Evolutionary conservation across 2,113 vertebrate genomes (phyloP).

Genomic region (Bubo bubo): DNA sequence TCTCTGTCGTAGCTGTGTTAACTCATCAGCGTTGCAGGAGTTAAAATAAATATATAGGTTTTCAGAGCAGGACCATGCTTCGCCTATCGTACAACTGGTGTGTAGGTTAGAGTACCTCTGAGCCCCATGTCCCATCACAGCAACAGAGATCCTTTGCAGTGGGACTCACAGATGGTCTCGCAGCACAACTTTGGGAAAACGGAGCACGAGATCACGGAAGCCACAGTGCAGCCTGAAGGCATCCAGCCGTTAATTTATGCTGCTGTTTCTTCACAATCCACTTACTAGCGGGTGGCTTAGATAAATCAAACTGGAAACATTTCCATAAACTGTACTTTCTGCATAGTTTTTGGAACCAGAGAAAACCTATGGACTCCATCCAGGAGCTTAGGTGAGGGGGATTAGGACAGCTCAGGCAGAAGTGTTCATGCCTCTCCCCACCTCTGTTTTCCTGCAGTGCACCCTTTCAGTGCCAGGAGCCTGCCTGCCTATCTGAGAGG

Average conservation of each 20-base stretch:
- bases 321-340: not conserved
- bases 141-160: not conserved
- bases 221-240: not conserved
- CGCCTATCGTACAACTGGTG: fast-evolving
- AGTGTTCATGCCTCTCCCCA: not conserved
- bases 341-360: not conserved
- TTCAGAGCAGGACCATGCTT: not conserved
- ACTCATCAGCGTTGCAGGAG: not conserved
- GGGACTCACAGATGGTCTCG: fast-evolving
- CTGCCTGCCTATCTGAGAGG: not conserved
- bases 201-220: not conserved
- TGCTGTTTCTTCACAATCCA: not conserved
- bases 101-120: not conserved
- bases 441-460: not conserved
- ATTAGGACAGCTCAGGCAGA: not conserved
- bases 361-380: not conserved
- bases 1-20: not conserved
- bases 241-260: not conserved
- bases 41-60: not conserved
- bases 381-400: not conserved
- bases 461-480: not conserved
- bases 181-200: not conserved
- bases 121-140: not conserved
- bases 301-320: constrained; percentile 13
- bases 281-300: not conserved